Evolutionary conservation across 2,888 invertebrate genomes (phyloP), one percentile per base, ranked within the genome.

Genomic region (Pyrrhosoma nymphula): DNA sequence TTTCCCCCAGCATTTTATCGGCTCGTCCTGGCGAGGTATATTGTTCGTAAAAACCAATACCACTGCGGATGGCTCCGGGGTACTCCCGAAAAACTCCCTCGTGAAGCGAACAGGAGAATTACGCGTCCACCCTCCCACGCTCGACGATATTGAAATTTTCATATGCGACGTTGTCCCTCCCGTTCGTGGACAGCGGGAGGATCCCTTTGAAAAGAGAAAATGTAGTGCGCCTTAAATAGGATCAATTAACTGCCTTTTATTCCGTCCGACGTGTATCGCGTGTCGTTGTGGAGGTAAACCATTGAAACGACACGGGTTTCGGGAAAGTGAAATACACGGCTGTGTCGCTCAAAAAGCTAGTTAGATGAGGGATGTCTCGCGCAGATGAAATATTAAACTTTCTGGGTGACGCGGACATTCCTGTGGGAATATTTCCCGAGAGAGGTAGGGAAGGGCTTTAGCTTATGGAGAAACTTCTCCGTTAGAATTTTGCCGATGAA

Each of bases 211-310:
- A 20, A 60, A 20, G 82, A 35, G 82, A 30, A 82, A 82, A 35
- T 82, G 82, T 82, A 82, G 82, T 82, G 82, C 82, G 26, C 35
- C 82, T 82, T 82, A 82, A 82, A 82, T 82, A 35, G 35, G 82
- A 82, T 82, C 82, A 82, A 82, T 82, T 82, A 82, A 82, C 82
- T 35, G 82, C 82, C 47, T 82, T 82, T 82, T 82, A 82, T 82
- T 35, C 16, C 30, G 35, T 82, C 16, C 26, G 35, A 35, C 14
- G 82, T 18, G 82, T 35, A 82, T 82, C 82, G 82, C 0, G 82
- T 60, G 18, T 12, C 35, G 16, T 35, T 35, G 82, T 16, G 35
- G 6, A 82, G 82, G 82, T 10, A 14, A 69, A 82, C 82, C 82
- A 82, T 82, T 82, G 82, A 35, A 82, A 82, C 35, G 35, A 82